phyloP scores from a whole-genome alignment of 1,140 invertebrate species.

The Cyclina sinensis region DNA sequence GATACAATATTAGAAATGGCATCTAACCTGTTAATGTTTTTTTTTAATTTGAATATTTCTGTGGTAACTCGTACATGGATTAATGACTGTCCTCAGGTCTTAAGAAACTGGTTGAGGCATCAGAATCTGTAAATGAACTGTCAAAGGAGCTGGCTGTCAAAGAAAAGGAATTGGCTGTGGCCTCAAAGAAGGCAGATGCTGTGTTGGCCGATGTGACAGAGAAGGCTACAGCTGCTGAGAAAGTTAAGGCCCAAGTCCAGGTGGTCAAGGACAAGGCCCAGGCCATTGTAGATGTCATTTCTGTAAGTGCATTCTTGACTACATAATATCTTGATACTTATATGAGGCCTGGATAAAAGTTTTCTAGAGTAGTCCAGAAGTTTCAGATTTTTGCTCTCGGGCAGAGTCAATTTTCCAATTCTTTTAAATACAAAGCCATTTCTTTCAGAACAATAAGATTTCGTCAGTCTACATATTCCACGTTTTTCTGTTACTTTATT shows the following conservation, averaged over 20 bases:
- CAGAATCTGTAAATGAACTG: conserved; percentile 95
- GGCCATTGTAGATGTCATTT: conserved; percentile 95
- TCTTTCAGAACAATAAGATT: too few relatives aligned
- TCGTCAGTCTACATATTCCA: too few relatives aligned
- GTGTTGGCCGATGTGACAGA: conserved; percentile 91
- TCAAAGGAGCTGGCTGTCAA: conserved; percentile 97
- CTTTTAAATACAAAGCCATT: too few relatives aligned
- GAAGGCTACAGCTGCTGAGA: conserved; percentile 97
- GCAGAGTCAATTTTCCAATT: neutral
- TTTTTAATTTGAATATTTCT: too few relatives aligned
- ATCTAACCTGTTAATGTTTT: too few relatives aligned
- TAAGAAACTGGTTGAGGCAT: conserved; percentile 97
- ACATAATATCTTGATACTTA: too few relatives aligned
- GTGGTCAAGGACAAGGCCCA: conserved; percentile 98
- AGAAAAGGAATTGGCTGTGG: conserved; percentile 96
- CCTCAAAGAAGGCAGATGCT: conserved; percentile 95
- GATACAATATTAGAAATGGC: too few relatives aligned
- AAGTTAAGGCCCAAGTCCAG: conserved; percentile 97
- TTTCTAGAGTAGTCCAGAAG: neutral
- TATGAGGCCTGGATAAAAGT: too few relatives aligned
- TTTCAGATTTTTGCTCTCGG: neutral
- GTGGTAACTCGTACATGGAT: too few relatives aligned
- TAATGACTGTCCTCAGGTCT: conserved; percentile 89
- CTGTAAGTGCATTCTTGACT: conserved; percentile 84
- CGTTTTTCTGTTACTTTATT: too few relatives aligned